Evolutionary conservation across 2,797 vertebrate genomes (phyloP), one percentile per base, ranked within the genome.

Genomic region (Hoplostethus mediterraneus): DNA sequence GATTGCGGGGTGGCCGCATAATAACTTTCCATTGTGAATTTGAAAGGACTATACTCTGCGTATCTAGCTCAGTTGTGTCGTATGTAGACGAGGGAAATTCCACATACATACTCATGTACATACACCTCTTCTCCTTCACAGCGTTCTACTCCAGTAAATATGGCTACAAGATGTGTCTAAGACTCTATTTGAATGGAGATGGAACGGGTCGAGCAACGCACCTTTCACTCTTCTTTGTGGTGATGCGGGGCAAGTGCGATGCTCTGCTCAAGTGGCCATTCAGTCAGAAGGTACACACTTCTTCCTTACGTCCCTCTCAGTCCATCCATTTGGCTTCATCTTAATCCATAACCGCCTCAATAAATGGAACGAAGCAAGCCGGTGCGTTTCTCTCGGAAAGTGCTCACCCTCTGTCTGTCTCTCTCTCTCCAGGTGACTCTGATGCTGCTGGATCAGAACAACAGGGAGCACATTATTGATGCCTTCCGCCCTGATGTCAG

Each of bases 61-160:
- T 33, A 33, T 33, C 33, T 5, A 33, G 1, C 14, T 1, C 10
- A 49, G 8, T 4, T 28, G 12, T 47, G 5, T 42, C 45, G 48
- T 49, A 49, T n/a, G 56, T 10, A 33, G 59, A 42, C 0, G 0
- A 47, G 73, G 75, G 83, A 47, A 85, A 67, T 73, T 89, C 78
- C 79, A 54, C 25, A 14, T 56, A 9, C 1, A 25, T 66, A 36
- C 75, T n/a, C 77, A 21, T 21, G 21, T 21, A 21, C 21, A 21
- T 21, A 21, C 21, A 21, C 8, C 17, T 51, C 25, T 25, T 71
- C 6, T 5, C 45, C 25, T 52, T 55, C 33, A 0, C 83, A 99
- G 98, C 97, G 0, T 99, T 99, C 94, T 99, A 98, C 89, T 98
- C 98, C 1, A 98, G 96, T 91, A 98, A 97, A 77, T 99, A 99